phyloP scores from a whole-genome alignment of 2,888 invertebrate genomes.

The Andrena haemorrhoa region DNA sequence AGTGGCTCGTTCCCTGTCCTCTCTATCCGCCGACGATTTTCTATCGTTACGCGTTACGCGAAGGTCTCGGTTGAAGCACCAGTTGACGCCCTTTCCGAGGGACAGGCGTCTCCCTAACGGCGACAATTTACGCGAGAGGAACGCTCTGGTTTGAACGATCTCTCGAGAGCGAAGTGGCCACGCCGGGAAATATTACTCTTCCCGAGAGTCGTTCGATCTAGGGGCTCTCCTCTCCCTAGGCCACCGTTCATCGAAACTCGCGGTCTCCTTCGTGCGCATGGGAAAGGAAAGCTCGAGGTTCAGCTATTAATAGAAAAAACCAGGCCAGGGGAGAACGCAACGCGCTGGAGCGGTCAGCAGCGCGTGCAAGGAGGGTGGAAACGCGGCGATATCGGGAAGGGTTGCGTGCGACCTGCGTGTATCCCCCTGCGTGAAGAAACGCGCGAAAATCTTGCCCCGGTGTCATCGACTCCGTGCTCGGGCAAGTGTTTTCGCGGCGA shows the following conservation, averaged over 20 bases:
- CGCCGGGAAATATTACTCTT: constrained; percentile 31
- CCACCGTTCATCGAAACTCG: constrained; percentile 35
- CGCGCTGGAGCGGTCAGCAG: constrained; percentile 74
- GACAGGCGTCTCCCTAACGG: background rate
- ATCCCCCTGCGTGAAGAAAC: constrained; percentile 50
- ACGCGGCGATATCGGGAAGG: constrained; percentile 60
- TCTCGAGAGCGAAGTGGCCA: background rate
- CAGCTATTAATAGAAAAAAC: constrained; percentile 81
- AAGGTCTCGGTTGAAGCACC: background rate
- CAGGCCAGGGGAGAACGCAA: constrained; percentile 74
- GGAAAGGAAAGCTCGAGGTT: constrained; percentile 65
- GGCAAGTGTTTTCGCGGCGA: background rate
- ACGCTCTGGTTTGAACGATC: background rate
- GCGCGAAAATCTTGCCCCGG: constrained; percentile 60
- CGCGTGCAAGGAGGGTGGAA: constrained; percentile 77
- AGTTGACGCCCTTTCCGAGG: constrained; percentile 8
- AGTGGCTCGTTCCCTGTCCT: constrained; percentile 21
- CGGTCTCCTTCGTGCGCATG: constrained; percentile 38
- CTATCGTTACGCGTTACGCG: background rate
- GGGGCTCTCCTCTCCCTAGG: constrained; percentile 40
- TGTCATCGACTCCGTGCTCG: constrained; percentile 43
- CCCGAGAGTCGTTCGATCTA: constrained; percentile 13
- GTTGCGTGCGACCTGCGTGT: constrained; percentile 48
- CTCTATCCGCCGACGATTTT: constrained; percentile 9
- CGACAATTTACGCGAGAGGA: constrained; percentile 5